Base-by-base conservation (phyloP, 2,797 vertebrate species). In the Halcyon leucocephala region DNA sequence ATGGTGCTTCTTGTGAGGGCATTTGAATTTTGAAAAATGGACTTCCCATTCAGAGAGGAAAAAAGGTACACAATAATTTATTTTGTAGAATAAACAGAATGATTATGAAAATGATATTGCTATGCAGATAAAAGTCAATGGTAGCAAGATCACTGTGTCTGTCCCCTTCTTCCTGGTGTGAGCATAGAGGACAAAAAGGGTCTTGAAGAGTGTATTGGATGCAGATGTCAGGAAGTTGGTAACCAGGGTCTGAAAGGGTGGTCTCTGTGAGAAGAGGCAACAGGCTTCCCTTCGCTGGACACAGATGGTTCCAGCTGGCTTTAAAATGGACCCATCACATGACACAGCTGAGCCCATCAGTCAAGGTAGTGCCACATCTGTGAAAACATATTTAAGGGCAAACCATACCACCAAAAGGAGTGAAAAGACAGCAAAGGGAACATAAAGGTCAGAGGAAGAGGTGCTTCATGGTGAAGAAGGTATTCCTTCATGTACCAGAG, bases 151-250 rank as follows among this genome's bases (percentile, higher is more conserved):
- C 55, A 49, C 15, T 39, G 6, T 69, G 17, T 28, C 24, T 51
- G 25, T 64, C 31, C 18, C 57, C 26, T 21, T 62, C 44, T 58
- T 65, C 39, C 19, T 42, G 8, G 7, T 42, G 7, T 48, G 10
- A 52, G 20, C 22, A 14, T 2, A 57, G 13, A 10, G 39, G 2
- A 2, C 4, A 72, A 73, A 55, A 78, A 3, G 7, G 13, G 3
- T 6, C 2, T 41, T 70, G 5, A 14, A 37, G 6, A 19, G 4
- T 65, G 16, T 31, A 6, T 8, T 44, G 4, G 2, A 2, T 37
- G 4, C 4, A 31, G 33, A 4, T 41, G 37, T 31, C 20, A 79
- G 26, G 6, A 10, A 41, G 9, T 12, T 66, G 9, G 20, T 22
- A 62, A n/a, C 10, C 49, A 16, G 22, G 6, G 2, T 2, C 5